Percentiles rank a stretch among this genome's conserved stretches.
phyloP scores from a whole-genome alignment of 2,888 invertebrate species.

The Cephalotes varians region DNA sequence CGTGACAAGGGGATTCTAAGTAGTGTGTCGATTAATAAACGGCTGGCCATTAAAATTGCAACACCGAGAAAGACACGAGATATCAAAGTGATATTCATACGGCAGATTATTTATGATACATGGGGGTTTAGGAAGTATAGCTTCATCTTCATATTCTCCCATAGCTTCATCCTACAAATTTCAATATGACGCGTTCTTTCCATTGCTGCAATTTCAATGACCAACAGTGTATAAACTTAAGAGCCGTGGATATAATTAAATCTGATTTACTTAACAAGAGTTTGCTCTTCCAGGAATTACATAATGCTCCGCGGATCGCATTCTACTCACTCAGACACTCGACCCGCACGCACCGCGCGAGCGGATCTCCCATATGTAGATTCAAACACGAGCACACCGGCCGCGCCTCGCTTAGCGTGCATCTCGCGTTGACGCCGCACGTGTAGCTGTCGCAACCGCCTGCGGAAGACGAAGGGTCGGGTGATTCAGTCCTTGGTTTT shows the following conservation, averaged over 20 bases:
- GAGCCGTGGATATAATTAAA: neutral
- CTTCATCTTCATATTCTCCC: neutral
- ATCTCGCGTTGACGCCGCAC: conserved; percentile 85
- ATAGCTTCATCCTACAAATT: neutral
- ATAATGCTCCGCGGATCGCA: neutral
- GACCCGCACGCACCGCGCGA: conserved; percentile 90
- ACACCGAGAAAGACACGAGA: neutral
- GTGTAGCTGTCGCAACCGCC: conserved; percentile 82
- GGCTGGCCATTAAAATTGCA: neutral
- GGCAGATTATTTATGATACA: neutral
- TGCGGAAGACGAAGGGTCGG: conserved; percentile 32
- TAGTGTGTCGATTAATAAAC: conserved; percentile 48
- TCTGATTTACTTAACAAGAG: conserved; percentile 3
- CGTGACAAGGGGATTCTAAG: neutral
- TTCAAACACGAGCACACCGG: conserved; percentile 93
- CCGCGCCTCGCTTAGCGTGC: conserved; percentile 88
- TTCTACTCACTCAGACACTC: conserved; percentile 90
- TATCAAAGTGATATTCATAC: neutral
- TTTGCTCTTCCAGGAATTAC: neutral
- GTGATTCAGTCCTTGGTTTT: conserved; percentile 1
- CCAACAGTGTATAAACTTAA: neutral
- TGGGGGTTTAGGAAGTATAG: neutral
- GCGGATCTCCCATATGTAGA: conserved; percentile 93
- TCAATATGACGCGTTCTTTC: neutral
- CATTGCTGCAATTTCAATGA: neutral